Percentiles rank a stretch among this genome's conserved stretches.
Evolutionary conservation across 2,113 vertebrate species (phyloP).

Genomic region (Damaliscus lunatus): DNA sequence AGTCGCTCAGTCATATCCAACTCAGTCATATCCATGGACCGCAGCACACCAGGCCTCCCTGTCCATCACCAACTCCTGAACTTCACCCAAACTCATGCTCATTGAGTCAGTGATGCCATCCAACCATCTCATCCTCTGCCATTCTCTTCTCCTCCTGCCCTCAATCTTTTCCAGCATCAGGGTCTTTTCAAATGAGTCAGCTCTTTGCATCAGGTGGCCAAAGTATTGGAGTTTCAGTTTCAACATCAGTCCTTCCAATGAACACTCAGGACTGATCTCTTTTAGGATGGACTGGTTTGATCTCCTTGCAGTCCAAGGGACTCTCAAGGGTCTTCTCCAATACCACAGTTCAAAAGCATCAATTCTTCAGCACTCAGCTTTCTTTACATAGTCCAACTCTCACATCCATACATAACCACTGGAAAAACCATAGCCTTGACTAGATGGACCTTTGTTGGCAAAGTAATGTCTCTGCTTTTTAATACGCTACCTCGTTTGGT

Average conservation of each 20-base stretch:
- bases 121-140: background rate
- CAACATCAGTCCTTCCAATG: background rate
- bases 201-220: background rate
- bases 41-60: background rate
- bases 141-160: background rate
- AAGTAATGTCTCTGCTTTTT: background rate
- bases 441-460: background rate
- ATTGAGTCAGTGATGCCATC: background rate
- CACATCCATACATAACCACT: background rate
- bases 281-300: background rate
- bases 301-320: background rate
- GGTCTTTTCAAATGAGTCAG: background rate
- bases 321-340: background rate
- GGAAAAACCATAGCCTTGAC: background rate
- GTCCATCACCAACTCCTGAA: background rate
- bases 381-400: background rate
- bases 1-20: background rate
- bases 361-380: fast-evolving
- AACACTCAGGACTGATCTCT: background rate
- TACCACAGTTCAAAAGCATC: background rate
- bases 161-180: background rate
- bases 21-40: background rate
- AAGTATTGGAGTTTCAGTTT: background rate
- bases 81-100: background rate
- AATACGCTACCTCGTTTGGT: background rate